Conservation (phyloP, 2,888 invertebrate genomes). For the Clostera curtula region DNA sequence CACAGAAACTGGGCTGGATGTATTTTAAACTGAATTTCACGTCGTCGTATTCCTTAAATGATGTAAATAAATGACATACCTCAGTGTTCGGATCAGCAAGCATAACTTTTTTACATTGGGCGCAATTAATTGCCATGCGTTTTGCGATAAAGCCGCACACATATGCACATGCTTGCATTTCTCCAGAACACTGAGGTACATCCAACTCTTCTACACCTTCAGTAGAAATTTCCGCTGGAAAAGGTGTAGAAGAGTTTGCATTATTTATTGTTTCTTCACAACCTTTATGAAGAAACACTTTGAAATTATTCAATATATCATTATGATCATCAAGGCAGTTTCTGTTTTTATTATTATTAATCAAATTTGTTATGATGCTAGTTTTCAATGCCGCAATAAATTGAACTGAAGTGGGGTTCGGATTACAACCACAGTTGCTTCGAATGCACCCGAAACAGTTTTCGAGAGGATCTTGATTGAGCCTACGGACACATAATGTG, state of each 20-base stretch:
- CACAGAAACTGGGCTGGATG: constrained; percentile 2
- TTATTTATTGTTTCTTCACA: not conserved
- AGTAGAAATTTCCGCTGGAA: not conserved
- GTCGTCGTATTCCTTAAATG: constrained; percentile 5
- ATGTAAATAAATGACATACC: constrained; percentile 6
- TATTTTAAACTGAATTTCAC: not conserved
- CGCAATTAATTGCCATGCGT: constrained; percentile 1
- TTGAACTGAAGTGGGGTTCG: constrained; percentile 6
- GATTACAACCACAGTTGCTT: constrained; percentile 6
- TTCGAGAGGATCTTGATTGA: constrained; percentile 8
- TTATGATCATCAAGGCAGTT: constrained; percentile 5
- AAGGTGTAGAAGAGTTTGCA: not conserved
- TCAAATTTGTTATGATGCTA: constrained; percentile 5
- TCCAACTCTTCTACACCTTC: constrained; percentile 6
- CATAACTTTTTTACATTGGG: constrained; percentile 1
- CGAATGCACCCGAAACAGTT: constrained; percentile 8
- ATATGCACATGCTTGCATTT: constrained; percentile 1
- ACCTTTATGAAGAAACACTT: not conserved
- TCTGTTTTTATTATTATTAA: constrained; percentile 5
- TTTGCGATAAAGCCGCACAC: constrained; percentile 6
- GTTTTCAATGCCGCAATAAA: constrained; percentile 4
- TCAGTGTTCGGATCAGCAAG: constrained; percentile 8
- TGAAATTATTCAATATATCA: constrained; percentile 3
- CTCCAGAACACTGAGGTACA: constrained; percentile 3
- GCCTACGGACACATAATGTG: constrained; percentile 2